Conservation (phyloP, 2,888 invertebrate genomes). For the Theristus sp. region DNA sequence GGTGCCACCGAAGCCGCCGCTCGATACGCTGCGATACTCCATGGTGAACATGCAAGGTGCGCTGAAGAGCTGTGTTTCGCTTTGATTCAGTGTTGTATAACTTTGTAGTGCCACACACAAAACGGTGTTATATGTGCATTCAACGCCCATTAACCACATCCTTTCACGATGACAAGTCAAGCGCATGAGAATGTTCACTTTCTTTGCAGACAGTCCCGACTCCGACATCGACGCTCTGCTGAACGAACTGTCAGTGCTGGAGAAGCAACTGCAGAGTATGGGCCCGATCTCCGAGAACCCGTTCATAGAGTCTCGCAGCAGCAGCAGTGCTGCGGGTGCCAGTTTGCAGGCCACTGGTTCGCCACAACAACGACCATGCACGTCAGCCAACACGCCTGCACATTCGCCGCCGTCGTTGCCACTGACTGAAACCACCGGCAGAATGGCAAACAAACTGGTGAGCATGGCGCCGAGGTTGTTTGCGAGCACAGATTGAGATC, state of each 20-base stretch:
- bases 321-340: background rate
- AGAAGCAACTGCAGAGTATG: conserved; percentile 38
- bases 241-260: conserved; percentile 80
- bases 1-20: conserved; percentile 42
- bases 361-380: background rate
- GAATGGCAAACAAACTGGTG: no score
- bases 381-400: background rate
- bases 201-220: conserved; percentile 61
- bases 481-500: no score
- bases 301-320: background rate
- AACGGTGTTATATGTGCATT: no score
- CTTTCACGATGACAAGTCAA: no score
- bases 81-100: background rate
- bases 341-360: background rate
- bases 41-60: conserved; percentile 75
- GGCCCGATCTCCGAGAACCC: background rate
- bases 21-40: conserved; percentile 75
- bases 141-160: no score
- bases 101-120: no score
- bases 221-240: conserved; percentile 89
- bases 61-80: conserved; percentile 9
- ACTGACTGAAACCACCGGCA: conserved; percentile 51
- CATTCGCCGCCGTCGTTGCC: conserved; percentile 2
- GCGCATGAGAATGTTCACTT: no score
- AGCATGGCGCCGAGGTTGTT: no score